These are phyloP conservation scores for Lumbricus terrestris DNA, from an alignment of 2,888 invertebrate genomes.

Conservation along the genomic window DNA sequence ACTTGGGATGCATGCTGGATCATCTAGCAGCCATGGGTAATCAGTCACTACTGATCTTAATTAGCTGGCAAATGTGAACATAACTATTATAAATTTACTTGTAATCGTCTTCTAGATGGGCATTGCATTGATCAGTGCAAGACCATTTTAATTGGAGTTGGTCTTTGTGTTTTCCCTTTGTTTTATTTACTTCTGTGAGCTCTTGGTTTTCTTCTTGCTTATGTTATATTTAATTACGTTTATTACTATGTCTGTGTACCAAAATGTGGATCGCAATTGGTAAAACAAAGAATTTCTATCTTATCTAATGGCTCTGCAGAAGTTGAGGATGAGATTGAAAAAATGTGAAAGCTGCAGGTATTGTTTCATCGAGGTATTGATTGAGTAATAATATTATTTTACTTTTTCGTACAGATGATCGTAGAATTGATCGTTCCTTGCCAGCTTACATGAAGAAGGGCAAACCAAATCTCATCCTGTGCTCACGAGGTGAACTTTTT, in stretches of 20 bases:
- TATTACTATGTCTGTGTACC: no score
- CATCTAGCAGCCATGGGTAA: slow-evolving; percentile 36
- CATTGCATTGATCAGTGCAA: not conserved
- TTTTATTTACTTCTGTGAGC: no score
- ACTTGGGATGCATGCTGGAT: slow-evolving; percentile 46
- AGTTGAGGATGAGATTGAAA: not conserved
- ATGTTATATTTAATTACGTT: no score
- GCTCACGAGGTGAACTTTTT: slow-evolving; percentile 31
- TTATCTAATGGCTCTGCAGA: not conserved
- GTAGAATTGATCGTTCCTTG: slow-evolving; percentile 16
- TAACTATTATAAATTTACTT: not conserved
- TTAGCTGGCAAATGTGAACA: not conserved
- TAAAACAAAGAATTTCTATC: no score
- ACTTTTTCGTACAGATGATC: not conserved
- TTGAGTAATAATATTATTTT: not conserved
- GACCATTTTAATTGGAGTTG: not conserved
- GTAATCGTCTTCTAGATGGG: not conserved
- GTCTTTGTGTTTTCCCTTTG: not conserved
- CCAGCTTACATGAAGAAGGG: slow-evolving; percentile 34
- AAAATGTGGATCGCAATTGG: no score
- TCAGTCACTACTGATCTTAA: not conserved
- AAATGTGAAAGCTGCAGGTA: not conserved
- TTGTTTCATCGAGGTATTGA: not conserved
- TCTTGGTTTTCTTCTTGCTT: no score
- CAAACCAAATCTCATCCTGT: slow-evolving; percentile 47